Base-by-base conservation (phyloP, 2,888 invertebrate species). In the Pocota personata region DNA sequence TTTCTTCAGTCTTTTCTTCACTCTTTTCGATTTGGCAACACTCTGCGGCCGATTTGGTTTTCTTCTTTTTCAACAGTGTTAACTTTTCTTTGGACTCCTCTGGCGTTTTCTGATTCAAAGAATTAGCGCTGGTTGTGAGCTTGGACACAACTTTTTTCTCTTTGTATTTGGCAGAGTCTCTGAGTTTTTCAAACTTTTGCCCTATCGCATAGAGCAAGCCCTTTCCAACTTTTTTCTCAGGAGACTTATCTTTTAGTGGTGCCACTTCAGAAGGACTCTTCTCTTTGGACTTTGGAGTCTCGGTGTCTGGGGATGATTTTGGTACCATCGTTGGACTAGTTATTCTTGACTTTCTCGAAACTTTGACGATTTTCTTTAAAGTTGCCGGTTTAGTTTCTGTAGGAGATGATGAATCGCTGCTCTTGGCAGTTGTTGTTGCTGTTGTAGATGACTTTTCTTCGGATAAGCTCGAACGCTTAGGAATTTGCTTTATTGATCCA, bases 141-240 rank as follows among this genome's bases (percentile, higher is more conserved):
- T 52, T 83, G 24, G 72, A 37, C 52, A 40, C n/a, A 21, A 82
- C 69, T 35, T 91, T 91, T 60, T 90, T 91, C 2, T 92, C 92
- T 57, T 90, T 91, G 82, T 93, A 93, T 62, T 94, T 93, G 1
- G 94, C 92, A 19, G 93, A 92, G 79, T 93, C 93, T 1, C 94
- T 93, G 40, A 96, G 93, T 90, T 95, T 96, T 91, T 96, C 96
- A 89, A 96, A 93, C 90, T 95, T 96, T 90, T 96, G 96, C 52
- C 97, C 96, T 88, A 97, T 94, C 0, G 95, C 95, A 90, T 96
- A 96, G 46, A 97, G 92, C 88, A 97, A 93, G 82, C 94, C 94
- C 88, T 93, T 92, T 87, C 93, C 94, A 1, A 94, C 93, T 91
- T 95, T 95, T 91, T 95, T 95, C 89, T 95, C 95, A 6, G 93